Evolutionary conservation across 2,113 vertebrate genomes (phyloP), one percentile per base, ranked within the genome.

Genomic region (Dipodomys stephensi): DNA sequence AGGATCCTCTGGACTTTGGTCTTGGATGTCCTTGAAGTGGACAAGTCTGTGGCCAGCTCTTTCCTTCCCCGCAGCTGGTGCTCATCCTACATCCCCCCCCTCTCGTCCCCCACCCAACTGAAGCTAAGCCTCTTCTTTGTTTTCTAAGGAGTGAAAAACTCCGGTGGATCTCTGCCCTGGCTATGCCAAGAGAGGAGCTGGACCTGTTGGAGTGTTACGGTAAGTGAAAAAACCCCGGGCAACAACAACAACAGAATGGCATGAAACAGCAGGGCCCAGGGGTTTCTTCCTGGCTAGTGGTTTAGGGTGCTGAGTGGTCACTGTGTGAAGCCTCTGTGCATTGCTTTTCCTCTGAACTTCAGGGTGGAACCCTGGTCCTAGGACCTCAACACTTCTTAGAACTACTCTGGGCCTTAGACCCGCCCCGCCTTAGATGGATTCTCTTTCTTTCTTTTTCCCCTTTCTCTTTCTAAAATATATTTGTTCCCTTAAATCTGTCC

Each of bases 141-240:
- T 95, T 94, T 95, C 92, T 39, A 93, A 99, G 99, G 97, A 99
- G 99, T 91, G 99, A 99, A 98, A 99, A 99, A 97, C 98, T 99
- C 85, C 99, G 99, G 1, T 99, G 99, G 99, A 99, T 99, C 97
- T 99, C 99, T 19, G 99, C 99, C 49, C 95, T 99, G 74, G 98
- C 98, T 78, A 98, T 97, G 85, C 99, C 99, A 0, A 97, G 96
- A 88, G 98, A 98, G 81, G 98, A 98, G 69, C 32, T 57, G 3
- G 98, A 98, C 95, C 96, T 98, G 46, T 90, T 98, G 46, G 98
- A 98, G 44, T 97, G 98, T 81, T 96, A 98, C 0, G 98, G 98
- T 98, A 83, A 98, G 98, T 73, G 35, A 32, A 0, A 20, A 84
- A 16, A n/a, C 10, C 15, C 53, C 19, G 15, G 15, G 53, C 15